Percentiles rank a stretch among this genome's conserved stretches.
Conservation (phyloP, 2,797 vertebrate species). For the Cyprinodon diabolis region DNA sequence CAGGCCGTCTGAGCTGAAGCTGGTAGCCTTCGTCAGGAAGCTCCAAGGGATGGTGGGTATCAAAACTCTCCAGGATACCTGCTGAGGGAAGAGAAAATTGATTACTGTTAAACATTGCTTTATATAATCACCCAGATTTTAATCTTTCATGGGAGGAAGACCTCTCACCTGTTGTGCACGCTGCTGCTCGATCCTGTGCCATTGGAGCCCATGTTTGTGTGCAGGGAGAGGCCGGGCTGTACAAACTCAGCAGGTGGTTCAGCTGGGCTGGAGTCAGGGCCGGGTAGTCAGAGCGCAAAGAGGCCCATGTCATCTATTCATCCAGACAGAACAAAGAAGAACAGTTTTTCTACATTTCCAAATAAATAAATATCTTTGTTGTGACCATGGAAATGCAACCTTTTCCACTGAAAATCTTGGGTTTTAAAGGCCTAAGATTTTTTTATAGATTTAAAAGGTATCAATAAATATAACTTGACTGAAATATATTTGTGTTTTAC, state of each 20-base stretch:
- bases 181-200: conserved; percentile 56
- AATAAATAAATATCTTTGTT: neutral
- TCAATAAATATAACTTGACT: too few species aligned
- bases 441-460: too few species aligned
- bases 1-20: conserved; percentile 60
- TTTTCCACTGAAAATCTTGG: too few species aligned
- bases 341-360: neutral
- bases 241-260: conserved; percentile 82
- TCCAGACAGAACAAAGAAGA: conserved; percentile 13
- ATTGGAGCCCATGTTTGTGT: conserved; percentile 75
- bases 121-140: neutral
- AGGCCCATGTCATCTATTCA: conserved; percentile 75
- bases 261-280: conserved; percentile 79
- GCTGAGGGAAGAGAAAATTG: conserved; percentile 44
- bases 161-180: conserved; percentile 70
- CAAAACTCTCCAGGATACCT: conserved; percentile 82
- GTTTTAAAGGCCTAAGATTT: too few species aligned
- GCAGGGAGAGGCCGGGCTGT: conserved; percentile 69
- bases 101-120: neutral
- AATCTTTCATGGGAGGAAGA: neutral
- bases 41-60: conserved; percentile 82
- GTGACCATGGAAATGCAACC: too few species aligned
- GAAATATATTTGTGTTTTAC: too few species aligned
- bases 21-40: conserved; percentile 75
- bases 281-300: conserved; percentile 74